Conservation (phyloP, 1,140 invertebrate species). For the Sitophilus oryzae region DNA sequence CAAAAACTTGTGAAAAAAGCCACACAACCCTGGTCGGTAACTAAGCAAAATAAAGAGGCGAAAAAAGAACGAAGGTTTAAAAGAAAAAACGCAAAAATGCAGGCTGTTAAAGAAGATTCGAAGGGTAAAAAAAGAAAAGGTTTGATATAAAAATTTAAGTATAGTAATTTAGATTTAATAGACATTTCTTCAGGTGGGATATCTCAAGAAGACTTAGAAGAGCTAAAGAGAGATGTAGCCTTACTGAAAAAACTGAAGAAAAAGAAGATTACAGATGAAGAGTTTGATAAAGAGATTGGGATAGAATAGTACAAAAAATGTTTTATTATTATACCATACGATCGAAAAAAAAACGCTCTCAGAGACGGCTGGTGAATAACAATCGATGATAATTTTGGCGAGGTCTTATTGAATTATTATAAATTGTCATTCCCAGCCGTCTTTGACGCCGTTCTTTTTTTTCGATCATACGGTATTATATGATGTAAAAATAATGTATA, state of each 20-base stretch:
- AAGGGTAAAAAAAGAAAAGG: conserved; percentile 47
- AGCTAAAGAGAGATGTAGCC: conserved; percentile 74
- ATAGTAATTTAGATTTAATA: neutral
- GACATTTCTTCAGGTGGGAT: conserved; percentile 41
- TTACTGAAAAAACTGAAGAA: conserved; percentile 86
- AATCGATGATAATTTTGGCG: no score
- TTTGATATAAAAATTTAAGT: conserved; percentile 1
- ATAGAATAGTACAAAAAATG: conserved; percentile 11
- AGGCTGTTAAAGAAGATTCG: conserved; percentile 37
- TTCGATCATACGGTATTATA: no score
- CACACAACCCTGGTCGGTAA: conserved; percentile 73
- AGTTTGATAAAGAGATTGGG: conserved; percentile 54
- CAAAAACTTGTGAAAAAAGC: conserved; percentile 51
- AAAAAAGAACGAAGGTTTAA: conserved; percentile 56
- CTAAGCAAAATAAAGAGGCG: conserved; percentile 69
- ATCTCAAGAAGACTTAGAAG: conserved; percentile 73
- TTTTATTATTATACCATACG: no score
- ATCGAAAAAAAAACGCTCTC: no score
- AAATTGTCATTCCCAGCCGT: no score
- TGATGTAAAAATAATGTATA: no score
- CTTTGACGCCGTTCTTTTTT: no score
- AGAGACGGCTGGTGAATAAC: no score
- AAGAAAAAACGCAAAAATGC: conserved; percentile 50
- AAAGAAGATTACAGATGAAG: conserved; percentile 64
- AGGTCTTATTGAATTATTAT: no score